Base-by-base conservation (phyloP, 2,797 vertebrate genomes). In the Rhodeus uyekii region DNA sequence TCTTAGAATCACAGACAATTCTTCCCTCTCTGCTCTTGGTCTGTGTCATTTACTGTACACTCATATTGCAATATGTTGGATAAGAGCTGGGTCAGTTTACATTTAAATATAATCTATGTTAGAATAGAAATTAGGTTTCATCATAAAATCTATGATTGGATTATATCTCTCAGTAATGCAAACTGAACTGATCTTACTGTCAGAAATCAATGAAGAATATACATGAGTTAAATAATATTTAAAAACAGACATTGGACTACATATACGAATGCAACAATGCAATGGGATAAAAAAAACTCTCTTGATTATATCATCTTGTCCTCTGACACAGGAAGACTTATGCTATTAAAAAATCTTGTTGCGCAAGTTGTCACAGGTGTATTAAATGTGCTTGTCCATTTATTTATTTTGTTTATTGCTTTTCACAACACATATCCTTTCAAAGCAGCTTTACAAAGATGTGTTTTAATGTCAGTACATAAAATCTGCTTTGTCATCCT, bases 101-200 rank as follows among this genome's bases (percentile, higher is more conserved):
- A 69, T 27, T 58, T 10, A 55, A 68, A 79, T 55, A 53, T 69
- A 78, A 78, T 55, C 34, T 53, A 77, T 6, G 39, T 8, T 38
- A 19, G 14, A 67, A 67, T 5, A 39, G 48, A 78, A 78, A 78
- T 79, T 42, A 34, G 48, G 36, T 58, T 67, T 24, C 18, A 10
- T 58, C 64, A 58, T 69, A 16, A 64, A 14, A 46, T 16, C 48
- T 32, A 3, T 69, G 22, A 79, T 42, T 79, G 48, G 22, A 79
- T 79, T 58, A 58, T n/a, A 27, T 29, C 36, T 78, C 63, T 58
- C 19, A 32, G 48, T 58, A 55, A 55, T 65, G 24, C 50, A 44
- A 68, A 58, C 77, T 68, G 18, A 79, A 58, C 27, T 42, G 64
- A 39, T 14, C 22, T 39, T 67, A 67, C 32, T 1, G 7, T 4